A percentile compares a stretch with the other conserved stretches of the same genome.
phyloP scores from a whole-genome alignment of 2,888 invertebrate species.

The Eubasilissa splendida region DNA sequence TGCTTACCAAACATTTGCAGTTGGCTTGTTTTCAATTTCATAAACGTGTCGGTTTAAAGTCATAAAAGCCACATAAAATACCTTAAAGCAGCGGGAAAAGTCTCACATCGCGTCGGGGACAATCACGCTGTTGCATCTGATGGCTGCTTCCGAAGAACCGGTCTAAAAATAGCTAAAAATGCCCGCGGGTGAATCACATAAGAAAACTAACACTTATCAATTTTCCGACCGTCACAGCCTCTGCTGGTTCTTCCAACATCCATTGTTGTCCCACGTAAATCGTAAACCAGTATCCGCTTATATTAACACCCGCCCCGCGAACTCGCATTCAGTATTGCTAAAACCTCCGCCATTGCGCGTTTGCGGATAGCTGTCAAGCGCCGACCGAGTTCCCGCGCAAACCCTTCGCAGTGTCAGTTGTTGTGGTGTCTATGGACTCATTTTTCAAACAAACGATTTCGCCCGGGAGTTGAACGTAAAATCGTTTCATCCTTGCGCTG shows the following conservation, averaged over 20 bases:
- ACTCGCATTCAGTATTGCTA: constrained; percentile 39
- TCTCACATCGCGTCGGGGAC: neutral
- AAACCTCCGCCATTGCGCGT: constrained; percentile 37
- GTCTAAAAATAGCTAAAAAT: constrained; percentile 24
- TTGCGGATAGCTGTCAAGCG: constrained; percentile 30
- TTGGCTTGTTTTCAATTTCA: no score
- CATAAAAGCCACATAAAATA: no score
- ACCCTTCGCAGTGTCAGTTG: constrained; percentile 23
- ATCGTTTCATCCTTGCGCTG: no score
- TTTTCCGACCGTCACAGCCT: constrained; percentile 31
- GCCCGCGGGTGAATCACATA: constrained; percentile 32
- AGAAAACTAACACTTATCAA: constrained; percentile 25
- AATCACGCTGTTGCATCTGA: neutral
- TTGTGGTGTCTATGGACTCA: constrained; percentile 16
- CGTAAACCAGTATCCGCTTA: constrained; percentile 23
- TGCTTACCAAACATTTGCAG: no score
- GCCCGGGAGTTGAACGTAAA: neutral
- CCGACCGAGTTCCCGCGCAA: constrained; percentile 41
- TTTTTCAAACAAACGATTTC: constrained; percentile 8
- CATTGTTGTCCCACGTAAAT: constrained; percentile 23
- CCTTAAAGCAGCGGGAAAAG: no score
- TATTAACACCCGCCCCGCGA: constrained; percentile 40
- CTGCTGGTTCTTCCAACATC: neutral
- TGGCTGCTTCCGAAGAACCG: constrained; percentile 10
- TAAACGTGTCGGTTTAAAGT: no score